Evolutionary conservation across 2,797 vertebrate genomes (phyloP).

Genomic region (Oreochromis mossambicus): DNA sequence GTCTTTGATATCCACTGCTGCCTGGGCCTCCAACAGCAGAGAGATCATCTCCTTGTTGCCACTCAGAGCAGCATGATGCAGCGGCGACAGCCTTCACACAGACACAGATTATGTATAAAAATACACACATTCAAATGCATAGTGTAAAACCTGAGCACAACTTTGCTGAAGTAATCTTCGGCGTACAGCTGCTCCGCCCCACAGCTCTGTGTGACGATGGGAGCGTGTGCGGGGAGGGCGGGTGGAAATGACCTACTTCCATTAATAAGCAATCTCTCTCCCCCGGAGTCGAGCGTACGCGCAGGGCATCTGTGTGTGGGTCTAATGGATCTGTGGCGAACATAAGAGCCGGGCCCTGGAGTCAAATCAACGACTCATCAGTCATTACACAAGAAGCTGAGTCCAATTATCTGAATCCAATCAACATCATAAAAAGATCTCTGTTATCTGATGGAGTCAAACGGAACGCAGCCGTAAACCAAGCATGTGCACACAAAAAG

Average conservation of each 20-base stretch:
- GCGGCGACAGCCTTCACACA: conserved; percentile 86
- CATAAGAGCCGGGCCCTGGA: conserved; percentile 49
- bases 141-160: conserved; percentile 50
- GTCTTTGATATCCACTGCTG: conserved; percentile 95
- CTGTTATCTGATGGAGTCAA: conserved; percentile 37
- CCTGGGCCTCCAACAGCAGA: conserved; percentile 93
- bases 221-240: conserved; percentile 18
- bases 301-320: conserved; percentile 24
- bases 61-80: conserved; percentile 94
- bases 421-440: conserved; percentile 46
- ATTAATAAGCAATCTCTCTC: conserved; percentile 77
- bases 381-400: conserved; percentile 51
- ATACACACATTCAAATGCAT: conserved; percentile 45
- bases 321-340: conserved; percentile 64
- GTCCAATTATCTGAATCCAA: conserved; percentile 63
- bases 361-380: conserved; percentile 60
- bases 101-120: conserved; percentile 51
- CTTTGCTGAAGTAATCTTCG: conserved; percentile 63
- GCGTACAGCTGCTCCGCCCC: conserved; percentile 58
- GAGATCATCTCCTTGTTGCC: conserved; percentile 94
- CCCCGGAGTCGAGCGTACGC: conserved; percentile 53
- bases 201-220: conserved; percentile 49
- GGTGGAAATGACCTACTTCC: conserved; percentile 79
- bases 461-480: conserved; percentile 38
- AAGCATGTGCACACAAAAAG: conserved; percentile 51